These are phyloP conservation scores for Aurelia coerulea DNA, from an alignment of 30 jellyfish, hydroid and myxozoan species.

Conservation along the genomic window DNA sequence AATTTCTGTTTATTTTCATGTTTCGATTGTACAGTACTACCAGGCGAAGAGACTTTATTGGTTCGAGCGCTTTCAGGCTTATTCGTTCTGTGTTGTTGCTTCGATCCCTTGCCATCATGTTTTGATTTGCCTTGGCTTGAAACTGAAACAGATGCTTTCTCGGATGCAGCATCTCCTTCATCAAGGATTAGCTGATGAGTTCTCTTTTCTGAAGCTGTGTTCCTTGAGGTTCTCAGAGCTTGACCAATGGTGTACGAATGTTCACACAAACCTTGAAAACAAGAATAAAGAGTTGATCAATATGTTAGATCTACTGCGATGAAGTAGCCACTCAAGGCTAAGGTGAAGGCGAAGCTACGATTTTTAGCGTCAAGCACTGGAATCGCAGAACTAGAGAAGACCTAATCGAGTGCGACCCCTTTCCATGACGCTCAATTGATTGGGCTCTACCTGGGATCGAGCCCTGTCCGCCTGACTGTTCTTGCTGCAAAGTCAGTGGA, in stretches of 20 bases:
- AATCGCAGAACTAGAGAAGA: too few species aligned
- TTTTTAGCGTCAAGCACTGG: too few species aligned
- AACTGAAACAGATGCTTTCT: constrained; percentile 5
- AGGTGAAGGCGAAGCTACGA: too few species aligned
- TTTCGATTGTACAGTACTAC: constrained; percentile 25
- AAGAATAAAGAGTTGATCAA: neutral
- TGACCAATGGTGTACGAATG: constrained; percentile 28
- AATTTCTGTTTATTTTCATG: constrained; percentile 22
- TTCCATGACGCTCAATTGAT: too few species aligned
- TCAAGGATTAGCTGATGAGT: neutral
- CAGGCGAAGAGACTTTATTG: constrained; percentile 44
- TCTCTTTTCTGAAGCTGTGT: neutral
- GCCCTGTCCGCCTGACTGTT: too few species aligned
- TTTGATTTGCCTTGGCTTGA: constrained; percentile 29
- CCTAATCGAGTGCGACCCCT: too few species aligned
- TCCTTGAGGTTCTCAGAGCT: constrained; percentile 21
- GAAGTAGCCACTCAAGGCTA: too few species aligned
- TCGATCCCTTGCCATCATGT: constrained; percentile 23
- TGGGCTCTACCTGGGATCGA: too few species aligned
- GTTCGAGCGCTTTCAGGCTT: constrained; percentile 44
- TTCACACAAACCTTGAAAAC: constrained; percentile 27
- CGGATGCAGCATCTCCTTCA: constrained; percentile 31
- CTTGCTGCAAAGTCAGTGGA: too few species aligned
- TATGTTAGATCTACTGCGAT: too few species aligned
- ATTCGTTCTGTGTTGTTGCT: constrained; percentile 37